Conservation (phyloP, 2,888 invertebrate species). For the Tenodera sinensis region DNA sequence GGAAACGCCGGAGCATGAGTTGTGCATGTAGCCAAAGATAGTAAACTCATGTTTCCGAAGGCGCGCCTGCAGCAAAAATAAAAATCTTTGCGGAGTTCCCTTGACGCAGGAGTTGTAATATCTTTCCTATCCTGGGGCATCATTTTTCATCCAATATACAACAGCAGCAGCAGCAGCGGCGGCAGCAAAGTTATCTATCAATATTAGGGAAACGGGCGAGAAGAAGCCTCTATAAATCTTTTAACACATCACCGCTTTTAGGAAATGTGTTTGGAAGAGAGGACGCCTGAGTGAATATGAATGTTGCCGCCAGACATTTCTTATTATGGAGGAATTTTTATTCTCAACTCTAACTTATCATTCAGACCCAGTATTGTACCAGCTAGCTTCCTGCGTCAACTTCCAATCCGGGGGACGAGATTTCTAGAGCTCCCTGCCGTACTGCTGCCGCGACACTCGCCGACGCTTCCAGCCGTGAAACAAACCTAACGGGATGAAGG, state of each 20-base stretch:
- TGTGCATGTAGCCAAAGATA: no score
- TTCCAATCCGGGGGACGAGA: no score
- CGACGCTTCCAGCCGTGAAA: no score
- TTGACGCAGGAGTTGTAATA: background rate
- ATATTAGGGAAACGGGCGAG: background rate
- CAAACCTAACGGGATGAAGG: no score
- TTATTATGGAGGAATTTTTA: background rate
- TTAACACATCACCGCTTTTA: conserved; percentile 8
- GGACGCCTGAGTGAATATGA: background rate
- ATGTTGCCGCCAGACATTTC: background rate
- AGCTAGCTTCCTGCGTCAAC: no score
- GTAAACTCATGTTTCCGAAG: no score
- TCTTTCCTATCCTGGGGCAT: background rate
- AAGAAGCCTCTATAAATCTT: conserved; percentile 9
- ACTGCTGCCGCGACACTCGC: no score
- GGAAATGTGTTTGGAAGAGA: background rate
- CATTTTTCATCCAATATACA: conserved; percentile 3
- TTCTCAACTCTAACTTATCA: background rate
- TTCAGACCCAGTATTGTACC: no score
- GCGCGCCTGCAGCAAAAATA: background rate
- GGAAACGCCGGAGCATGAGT: no score
- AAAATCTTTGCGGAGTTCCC: background rate
- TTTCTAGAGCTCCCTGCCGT: no score
- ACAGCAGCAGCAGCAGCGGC: background rate
- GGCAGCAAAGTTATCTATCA: conserved; percentile 3